phyloP scores from a whole-genome alignment of 2,113 vertebrate species.

The Thamnaconus septentrionalis region DNA sequence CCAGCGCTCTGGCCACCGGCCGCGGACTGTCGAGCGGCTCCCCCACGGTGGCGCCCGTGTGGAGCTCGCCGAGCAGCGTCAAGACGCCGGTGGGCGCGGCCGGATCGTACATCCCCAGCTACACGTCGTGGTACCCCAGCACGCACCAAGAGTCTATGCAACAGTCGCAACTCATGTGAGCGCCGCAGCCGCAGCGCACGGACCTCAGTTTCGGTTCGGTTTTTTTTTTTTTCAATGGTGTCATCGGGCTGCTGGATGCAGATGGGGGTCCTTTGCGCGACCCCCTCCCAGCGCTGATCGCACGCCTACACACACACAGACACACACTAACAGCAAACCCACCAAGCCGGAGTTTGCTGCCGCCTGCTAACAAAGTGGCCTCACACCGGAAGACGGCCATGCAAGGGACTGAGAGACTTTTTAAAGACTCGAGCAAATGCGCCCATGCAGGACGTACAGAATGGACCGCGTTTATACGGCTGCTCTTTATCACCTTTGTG shows the following conservation, averaged over 20 bases:
- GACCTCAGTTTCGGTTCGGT: too few species aligned
- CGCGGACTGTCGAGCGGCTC: conserved; percentile 88
- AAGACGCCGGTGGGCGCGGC: conserved; percentile 87
- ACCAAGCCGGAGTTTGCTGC: conserved; percentile 76
- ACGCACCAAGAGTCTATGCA: conserved; percentile 99
- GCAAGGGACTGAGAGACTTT: conserved; percentile 49
- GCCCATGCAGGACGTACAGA: conserved; percentile 71
- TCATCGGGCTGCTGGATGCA: too few species aligned
- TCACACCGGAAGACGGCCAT: conserved; percentile 58
- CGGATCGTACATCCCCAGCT: conserved; percentile 95
- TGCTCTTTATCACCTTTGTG: conserved; percentile 70
- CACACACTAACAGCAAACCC: conserved; percentile 75
- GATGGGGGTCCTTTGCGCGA: too few species aligned
- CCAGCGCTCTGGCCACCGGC: conserved; percentile 85
- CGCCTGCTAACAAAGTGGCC: conserved; percentile 75
- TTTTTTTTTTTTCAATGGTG: too few species aligned
- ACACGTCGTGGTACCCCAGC: conserved; percentile 97
- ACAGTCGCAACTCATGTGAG: conserved; percentile 98
- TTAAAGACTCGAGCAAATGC: conserved; percentile 56
- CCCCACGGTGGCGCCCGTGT: conserved; percentile 88
- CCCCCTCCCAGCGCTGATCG: conserved; percentile 39
- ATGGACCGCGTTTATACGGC: conserved; percentile 75
- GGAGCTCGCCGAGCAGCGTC: conserved; percentile 88
- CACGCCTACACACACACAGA: conserved; percentile 62
- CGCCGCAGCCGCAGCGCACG: conserved; percentile 34